Base-by-base conservation (phyloP, 1,140 invertebrate genomes). In the Ptiloglossa arizonensis region DNA sequence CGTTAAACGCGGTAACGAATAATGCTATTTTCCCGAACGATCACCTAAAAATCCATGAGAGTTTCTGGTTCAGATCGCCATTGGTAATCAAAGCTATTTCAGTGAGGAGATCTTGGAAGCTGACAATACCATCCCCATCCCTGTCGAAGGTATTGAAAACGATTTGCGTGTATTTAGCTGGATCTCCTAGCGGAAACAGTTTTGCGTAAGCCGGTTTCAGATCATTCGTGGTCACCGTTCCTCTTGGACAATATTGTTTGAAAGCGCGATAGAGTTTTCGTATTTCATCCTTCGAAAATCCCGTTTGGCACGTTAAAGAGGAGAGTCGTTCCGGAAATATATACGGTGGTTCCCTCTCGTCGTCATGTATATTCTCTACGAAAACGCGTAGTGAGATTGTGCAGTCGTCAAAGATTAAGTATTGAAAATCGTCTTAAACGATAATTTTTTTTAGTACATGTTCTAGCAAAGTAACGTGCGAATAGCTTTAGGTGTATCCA, bases 21-120 rank as follows among this genome's bases (percentile, higher is more conserved):
- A 17, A 27, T 1, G 19, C 22, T 2, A 69, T 41, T 1, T 9
- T n/a, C 24, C 6, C 15, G 17, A 57, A 54, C 1, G 38, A 76
- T 81, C 48, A 91, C 91, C 81, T 80, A 56, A 92, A 92, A 79
- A 92, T 91, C 91, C 91, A 92, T 2, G 81, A 82, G 1, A 91
- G 86, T 54, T 90, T 92, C 27, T 91, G 79, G 38, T 91, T 89
- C 0, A 76, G 59, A n/a, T 82, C 79, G 1, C 90, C 89, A 32
- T 89, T 90, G 0, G 89, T 64, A 17, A 91, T 91, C 15, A 56
- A 81, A 8, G 87, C 74, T 67, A 90, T 73, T 8, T 79, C 82
- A 2, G n/a, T 57, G 1, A 91, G 72, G 5, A 91, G 81, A 81
- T 92, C 90, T n/a, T 62, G 68, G 35, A 92, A 92, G 44, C 79